These are phyloP conservation scores for Ammospiza caudacuta DNA, from an alignment of 2,113 vertebrate species.

Conservation along the genomic window DNA sequence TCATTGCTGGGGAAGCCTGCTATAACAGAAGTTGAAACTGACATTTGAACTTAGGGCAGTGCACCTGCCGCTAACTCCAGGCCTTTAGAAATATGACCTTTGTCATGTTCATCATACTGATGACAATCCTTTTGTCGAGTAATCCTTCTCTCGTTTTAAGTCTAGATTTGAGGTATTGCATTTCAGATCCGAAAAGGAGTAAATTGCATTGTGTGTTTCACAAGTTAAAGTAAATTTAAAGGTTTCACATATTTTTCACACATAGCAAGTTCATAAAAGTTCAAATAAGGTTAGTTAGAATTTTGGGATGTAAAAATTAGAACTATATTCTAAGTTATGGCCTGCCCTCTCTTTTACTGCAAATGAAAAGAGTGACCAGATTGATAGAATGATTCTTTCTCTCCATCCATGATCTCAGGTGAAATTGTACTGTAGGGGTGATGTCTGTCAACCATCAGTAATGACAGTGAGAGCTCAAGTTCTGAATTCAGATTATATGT, in stretches of 20 bases:
- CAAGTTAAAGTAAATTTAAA: neutral
- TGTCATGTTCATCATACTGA: neutral
- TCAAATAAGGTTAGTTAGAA: neutral
- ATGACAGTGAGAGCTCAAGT: neutral
- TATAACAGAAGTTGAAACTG: neutral
- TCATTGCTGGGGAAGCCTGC: neutral
- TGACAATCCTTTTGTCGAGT: neutral
- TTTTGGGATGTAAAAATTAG: neutral
- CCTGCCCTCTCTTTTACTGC: neutral
- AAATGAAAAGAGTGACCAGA: neutral
- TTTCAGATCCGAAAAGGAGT: neutral
- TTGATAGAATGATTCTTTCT: neutral
- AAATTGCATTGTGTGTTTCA: neutral
- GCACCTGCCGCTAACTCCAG: neutral
- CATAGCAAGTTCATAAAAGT: neutral
- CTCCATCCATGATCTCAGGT: neutral
- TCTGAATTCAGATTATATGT: neutral
- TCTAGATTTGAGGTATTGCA: neutral
- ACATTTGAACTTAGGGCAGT: neutral
- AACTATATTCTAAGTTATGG: neutral
- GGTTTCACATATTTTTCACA: neutral
- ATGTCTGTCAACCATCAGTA: neutral
- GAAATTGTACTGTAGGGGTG: neutral
- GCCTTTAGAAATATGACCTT: neutral
- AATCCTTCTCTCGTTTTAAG: neutral